These are phyloP conservation scores for Natrix natrix DNA, from an alignment of 2,797 vertebrate genomes.

Conservation along the genomic window DNA sequence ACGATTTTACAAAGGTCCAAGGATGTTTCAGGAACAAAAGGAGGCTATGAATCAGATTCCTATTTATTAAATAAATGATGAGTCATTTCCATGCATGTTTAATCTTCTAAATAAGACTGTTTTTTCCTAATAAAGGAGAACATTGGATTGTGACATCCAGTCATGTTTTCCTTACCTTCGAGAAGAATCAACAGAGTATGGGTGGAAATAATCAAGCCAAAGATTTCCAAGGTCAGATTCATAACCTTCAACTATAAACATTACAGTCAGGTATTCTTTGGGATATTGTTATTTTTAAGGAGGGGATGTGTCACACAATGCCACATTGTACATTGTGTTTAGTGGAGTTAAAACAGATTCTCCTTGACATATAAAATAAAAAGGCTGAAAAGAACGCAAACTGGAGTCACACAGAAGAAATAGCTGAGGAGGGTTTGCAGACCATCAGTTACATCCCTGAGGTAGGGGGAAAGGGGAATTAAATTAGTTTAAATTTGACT, in stretches of 20 bases:
- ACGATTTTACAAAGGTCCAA: slow-evolving; percentile 11
- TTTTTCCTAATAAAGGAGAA: slow-evolving; percentile 22
- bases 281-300: not conserved
- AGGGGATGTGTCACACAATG: not conserved
- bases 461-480: not conserved
- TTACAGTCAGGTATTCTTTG: not conserved
- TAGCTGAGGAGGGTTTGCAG: not conserved
- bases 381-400: not conserved
- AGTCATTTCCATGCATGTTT: slow-evolving; percentile 26
- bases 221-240: not conserved
- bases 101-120: slow-evolving; percentile 19
- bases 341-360: not conserved
- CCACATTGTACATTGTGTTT: not conserved
- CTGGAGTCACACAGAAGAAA: not conserved
- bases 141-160: slow-evolving; percentile 13
- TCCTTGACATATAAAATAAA: not conserved
- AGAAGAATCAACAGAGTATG: not conserved
- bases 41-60: slow-evolving; percentile 27
- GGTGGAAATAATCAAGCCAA: not conserved
- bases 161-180: not conserved
- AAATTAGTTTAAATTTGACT: not conserved
- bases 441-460: not conserved
- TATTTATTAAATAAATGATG: slow-evolving; percentile 14
- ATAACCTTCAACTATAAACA: not conserved
- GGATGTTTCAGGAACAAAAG: slow-evolving; percentile 6